phyloP scores from a whole-genome alignment of 2,113 vertebrate species.

The Chinchilla lanigera region DNA sequence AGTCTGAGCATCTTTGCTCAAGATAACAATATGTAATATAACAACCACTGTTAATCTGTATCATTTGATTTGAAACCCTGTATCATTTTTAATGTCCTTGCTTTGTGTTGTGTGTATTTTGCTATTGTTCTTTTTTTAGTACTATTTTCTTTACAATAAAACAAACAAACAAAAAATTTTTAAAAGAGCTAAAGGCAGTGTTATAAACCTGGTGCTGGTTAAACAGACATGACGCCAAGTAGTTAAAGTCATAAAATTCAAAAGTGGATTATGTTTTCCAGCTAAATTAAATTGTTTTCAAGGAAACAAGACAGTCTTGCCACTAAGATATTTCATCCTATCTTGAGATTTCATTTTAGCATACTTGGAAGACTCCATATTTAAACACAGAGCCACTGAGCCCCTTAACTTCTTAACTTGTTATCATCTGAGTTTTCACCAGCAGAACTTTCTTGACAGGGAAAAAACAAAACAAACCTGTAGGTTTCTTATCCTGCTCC shows the following conservation, averaged over 20 bases:
- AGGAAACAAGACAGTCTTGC: neutral
- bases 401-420: neutral
- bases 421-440: neutral
- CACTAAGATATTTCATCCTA: neutral
- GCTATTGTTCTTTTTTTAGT: too few species aligned
- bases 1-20: too few species aligned
- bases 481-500: neutral
- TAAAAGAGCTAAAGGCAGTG: too few species aligned
- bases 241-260: neutral
- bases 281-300: neutral
- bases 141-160: too few species aligned
- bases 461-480: neutral
- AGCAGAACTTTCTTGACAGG: neutral
- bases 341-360: neutral
- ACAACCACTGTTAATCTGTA: too few species aligned
- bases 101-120: too few species aligned
- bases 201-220: neutral
- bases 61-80: too few species aligned
- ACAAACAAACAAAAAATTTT: too few species aligned
- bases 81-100: too few species aligned
- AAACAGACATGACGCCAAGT: neutral
- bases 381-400: neutral
- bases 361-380: neutral
- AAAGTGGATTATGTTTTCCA: slow-evolving; percentile 20
- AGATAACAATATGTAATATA: too few species aligned